phyloP scores from a whole-genome alignment of 1,140 invertebrate genomes.

The Thrips palmi region DNA sequence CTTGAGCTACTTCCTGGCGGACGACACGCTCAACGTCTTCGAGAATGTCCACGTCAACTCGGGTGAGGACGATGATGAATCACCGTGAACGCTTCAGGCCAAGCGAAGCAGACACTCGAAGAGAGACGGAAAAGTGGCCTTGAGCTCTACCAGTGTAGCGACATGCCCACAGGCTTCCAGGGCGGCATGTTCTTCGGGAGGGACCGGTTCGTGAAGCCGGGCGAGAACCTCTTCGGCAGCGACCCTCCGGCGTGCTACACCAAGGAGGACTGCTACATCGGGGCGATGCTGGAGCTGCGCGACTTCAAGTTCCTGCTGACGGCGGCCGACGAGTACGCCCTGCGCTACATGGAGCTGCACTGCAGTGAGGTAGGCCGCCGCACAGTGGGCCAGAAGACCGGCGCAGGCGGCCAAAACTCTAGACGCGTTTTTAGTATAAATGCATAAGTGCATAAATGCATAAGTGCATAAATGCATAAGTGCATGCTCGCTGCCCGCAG shows the following conservation, averaged over 20 bases:
- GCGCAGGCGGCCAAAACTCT: too few species aligned
- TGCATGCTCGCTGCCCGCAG: slow-evolving; percentile 29
- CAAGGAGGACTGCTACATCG: slow-evolving; percentile 62
- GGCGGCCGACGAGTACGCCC: slow-evolving; percentile 68
- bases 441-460: background rate
- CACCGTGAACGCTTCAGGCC: too few species aligned
- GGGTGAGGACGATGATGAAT: too few species aligned
- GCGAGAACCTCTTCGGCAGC: slow-evolving; percentile 43
- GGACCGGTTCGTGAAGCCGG: slow-evolving; percentile 47
- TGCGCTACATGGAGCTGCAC: slow-evolving; percentile 74
- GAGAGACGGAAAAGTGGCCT: too few species aligned
- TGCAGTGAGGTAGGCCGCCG: slow-evolving; percentile 43
- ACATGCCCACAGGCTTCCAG: slow-evolving; percentile 28
- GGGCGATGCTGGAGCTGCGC: slow-evolving; percentile 51
- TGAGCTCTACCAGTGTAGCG: too few species aligned
- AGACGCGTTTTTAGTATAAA: too few species aligned
- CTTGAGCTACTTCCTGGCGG: slow-evolving; percentile 59
- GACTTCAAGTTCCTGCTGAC: slow-evolving; percentile 56
- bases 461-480: background rate
- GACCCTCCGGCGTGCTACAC: slow-evolving; percentile 51
- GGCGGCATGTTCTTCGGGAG: slow-evolving; percentile 50
- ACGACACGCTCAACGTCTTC: slow-evolving; percentile 67
- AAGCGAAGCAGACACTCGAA: too few species aligned
- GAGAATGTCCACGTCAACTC: slow-evolving; percentile 57
- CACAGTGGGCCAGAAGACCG: too few species aligned